Conservation (phyloP, 2,797 vertebrate species). For the Kryptolebias ocellatus region DNA sequence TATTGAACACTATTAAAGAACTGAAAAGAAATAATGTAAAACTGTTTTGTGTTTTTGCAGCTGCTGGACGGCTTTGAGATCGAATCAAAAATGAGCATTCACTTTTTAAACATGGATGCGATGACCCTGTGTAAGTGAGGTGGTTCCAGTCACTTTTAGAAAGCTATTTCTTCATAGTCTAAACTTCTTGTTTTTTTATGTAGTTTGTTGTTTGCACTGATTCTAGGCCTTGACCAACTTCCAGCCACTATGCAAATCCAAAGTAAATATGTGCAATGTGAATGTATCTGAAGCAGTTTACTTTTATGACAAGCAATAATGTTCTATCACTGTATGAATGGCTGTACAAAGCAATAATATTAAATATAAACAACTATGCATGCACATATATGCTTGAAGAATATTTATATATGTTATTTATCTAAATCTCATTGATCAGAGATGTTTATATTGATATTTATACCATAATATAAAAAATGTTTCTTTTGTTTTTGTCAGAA, state of each 20-base stretch:
- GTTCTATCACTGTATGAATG: neutral
- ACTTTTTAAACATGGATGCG: conserved; percentile 91
- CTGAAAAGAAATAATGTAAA: conserved; percentile 5
- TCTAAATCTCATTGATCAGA: conserved; percentile 53
- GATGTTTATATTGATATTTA: conserved; percentile 8
- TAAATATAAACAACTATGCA: conserved; percentile 41
- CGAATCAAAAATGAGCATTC: conserved; percentile 93
- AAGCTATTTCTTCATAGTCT: conserved; percentile 11
- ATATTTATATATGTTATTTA: conserved; percentile 27
- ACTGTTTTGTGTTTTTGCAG: conserved; percentile 70
- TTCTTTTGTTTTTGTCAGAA: neutral
- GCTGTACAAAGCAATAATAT: conserved; percentile 54
- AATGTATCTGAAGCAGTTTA: conserved; percentile 20
- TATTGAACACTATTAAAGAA: neutral
- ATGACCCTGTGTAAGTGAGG: conserved; percentile 88
- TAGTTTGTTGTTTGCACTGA: conserved; percentile 25
- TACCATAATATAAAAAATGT: neutral
- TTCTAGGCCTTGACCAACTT: conserved; percentile 51
- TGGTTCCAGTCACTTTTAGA: conserved; percentile 1
- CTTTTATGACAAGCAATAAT: conserved; percentile 37
- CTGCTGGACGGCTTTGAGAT: conserved; percentile 93
- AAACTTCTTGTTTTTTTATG: neutral
- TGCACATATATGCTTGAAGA: conserved; percentile 32
- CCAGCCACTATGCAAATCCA: conserved; percentile 70
- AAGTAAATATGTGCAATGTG: conserved; percentile 1